Percentiles rank a stretch among this genome's conserved stretches.
These are phyloP conservation scores for Antedon mediterranea DNA, from an alignment of 53 echinoderm and acorn worm species.

Conservation along the genomic window DNA sequence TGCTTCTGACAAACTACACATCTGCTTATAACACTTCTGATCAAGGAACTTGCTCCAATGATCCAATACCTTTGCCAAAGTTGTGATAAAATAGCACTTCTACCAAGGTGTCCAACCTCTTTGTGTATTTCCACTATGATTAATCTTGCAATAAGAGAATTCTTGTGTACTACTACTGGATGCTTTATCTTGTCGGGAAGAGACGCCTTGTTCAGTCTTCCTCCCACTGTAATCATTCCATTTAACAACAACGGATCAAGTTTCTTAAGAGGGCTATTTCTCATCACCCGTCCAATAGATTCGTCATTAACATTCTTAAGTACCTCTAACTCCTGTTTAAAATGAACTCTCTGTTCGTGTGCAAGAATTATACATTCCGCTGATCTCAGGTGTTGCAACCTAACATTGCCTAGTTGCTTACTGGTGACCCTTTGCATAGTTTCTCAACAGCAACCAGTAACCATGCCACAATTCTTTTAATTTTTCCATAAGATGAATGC, in stretches of 20 bases:
- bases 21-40: neutral
- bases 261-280: neutral
- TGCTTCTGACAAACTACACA: neutral
- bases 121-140: neutral
- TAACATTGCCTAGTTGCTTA: neutral
- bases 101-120: slow-evolving; percentile 9
- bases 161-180: neutral
- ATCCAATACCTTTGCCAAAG: slow-evolving; percentile 26
- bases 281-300: neutral
- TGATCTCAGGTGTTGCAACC: neutral
- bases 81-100: slow-evolving; percentile 9
- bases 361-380: neutral
- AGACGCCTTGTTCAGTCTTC: slow-evolving; percentile 8
- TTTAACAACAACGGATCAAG: neutral
- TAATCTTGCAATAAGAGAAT: neutral
- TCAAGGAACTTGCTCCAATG: neutral
- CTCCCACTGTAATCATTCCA: slow-evolving; percentile 1
- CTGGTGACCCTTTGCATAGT: neutral
- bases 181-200: slow-evolving; percentile 1
- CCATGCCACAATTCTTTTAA: neutral
- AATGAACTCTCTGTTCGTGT: slow-evolving; percentile 5
- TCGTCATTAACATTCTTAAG: neutral
- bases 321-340: neutral
- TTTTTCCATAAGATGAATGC: neutral
- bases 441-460: neutral